phyloP scores from a whole-genome alignment of 2,113 vertebrate genomes.

The Oncorhynchus kisutch region DNA sequence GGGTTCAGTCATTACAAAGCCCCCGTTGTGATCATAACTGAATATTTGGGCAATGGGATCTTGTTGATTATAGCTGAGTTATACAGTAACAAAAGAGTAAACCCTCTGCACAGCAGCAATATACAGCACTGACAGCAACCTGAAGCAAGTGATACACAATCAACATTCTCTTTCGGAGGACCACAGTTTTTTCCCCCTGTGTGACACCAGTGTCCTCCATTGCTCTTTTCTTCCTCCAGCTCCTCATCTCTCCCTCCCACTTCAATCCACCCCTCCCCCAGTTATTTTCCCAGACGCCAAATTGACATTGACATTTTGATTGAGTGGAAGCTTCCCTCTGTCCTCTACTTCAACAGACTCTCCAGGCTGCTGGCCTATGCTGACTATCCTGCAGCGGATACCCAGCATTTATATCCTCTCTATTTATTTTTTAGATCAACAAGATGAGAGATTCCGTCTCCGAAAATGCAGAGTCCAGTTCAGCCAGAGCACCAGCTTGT shows the following conservation, averaged over 20 bases:
- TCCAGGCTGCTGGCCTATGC: not conserved
- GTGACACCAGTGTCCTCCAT: no score
- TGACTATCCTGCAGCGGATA: no score
- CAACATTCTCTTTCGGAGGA: no score
- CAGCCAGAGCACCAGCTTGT: not conserved
- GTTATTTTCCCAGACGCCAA: not conserved
- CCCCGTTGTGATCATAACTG: no score
- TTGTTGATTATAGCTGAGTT: not conserved
- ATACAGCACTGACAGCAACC: no score
- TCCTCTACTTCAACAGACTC: not conserved
- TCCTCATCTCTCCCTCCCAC: not conserved
- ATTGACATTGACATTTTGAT: not conserved
- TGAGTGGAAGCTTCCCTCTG: not conserved
- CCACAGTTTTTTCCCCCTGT: no score
- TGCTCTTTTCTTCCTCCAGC: not conserved
- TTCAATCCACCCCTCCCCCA: not conserved
- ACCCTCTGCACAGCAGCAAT: not conserved
- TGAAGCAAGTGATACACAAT: no score
- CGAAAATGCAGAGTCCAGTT: not conserved
- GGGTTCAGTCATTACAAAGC: no score
- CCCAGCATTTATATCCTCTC: not conserved
- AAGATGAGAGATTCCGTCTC: not conserved
- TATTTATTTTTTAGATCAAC: not conserved
- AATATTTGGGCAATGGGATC: slow-evolving; percentile 6
- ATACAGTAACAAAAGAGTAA: not conserved